Percentiles rank a stretch among this genome's conserved stretches.
These are phyloP conservation scores for Oligia strigilis DNA, from an alignment of 2,888 invertebrate genomes.

Conservation along the genomic window DNA sequence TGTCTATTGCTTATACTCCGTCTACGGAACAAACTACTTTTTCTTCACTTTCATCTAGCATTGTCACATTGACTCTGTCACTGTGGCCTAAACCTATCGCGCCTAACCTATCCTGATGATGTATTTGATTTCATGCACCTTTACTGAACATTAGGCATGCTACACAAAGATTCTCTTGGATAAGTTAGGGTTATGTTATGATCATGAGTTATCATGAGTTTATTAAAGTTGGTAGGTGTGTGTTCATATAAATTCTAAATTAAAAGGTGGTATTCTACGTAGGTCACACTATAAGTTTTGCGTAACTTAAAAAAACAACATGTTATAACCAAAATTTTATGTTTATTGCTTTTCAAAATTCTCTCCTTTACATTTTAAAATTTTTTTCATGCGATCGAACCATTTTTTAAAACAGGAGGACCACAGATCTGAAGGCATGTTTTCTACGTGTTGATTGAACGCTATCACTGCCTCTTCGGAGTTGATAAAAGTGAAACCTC, in stretches of 20 bases:
- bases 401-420: too few relatives aligned
- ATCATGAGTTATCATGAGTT: not conserved
- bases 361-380: too few relatives aligned
- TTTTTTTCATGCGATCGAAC: too few relatives aligned
- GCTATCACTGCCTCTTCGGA: too few relatives aligned
- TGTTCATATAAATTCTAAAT: not conserved
- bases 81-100: not conserved
- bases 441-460: too few relatives aligned
- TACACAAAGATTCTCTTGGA: not conserved
- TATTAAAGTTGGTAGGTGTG: not conserved
- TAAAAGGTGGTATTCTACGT: not conserved
- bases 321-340: too few relatives aligned
- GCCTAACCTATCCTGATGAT: not conserved
- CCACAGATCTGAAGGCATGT: too few relatives aligned
- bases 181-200: not conserved
- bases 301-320: too few relatives aligned
- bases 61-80: slow-evolving; percentile 34
- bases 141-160: not conserved
- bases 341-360: too few relatives aligned
- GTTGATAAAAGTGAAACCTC: too few relatives aligned
- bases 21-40: slow-evolving; percentile 41
- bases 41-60: slow-evolving; percentile 50
- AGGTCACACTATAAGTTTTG: too few relatives aligned
- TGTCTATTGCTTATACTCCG: not conserved
- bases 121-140: not conserved